Conservation (phyloP, 1,140 invertebrate genomes). For the Drosophila virilis region DNA sequence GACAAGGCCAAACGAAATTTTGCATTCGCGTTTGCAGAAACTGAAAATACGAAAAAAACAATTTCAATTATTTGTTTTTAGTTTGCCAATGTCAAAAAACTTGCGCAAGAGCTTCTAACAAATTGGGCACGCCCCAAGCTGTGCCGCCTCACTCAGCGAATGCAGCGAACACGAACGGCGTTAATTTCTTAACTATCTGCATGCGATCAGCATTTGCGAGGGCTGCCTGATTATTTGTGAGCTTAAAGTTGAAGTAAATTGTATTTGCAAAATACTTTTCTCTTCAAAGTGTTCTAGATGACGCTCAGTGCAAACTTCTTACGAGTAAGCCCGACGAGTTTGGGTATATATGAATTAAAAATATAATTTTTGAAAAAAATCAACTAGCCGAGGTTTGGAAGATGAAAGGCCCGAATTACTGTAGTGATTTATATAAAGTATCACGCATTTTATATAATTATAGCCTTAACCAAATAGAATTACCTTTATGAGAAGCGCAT, state of each 20-base stretch:
- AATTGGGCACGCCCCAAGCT: conserved; percentile 21
- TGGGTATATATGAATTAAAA: no score
- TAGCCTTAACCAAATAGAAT: no score
- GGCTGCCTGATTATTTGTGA: background rate
- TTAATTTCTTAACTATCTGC: conserved; percentile 67
- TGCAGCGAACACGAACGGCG: conserved; percentile 58
- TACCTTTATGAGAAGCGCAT: no score
- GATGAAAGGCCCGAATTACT: no score
- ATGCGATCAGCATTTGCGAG: conserved; percentile 12
- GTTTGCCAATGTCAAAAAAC: conserved; percentile 18
- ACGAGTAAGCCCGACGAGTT: no score
- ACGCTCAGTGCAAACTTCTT: no score
- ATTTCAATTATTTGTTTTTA: background rate
- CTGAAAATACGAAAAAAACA: conserved; percentile 2
- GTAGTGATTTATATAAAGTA: no score
- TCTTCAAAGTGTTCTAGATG: no score
- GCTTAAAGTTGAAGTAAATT: background rate
- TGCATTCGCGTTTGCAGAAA: conserved; percentile 13
- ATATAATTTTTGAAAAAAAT: no score
- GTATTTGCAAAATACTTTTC: background rate
- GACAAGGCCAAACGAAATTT: conserved; percentile 25
- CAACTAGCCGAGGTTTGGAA: no score
- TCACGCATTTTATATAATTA: no score
- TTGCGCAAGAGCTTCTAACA: conserved; percentile 26
- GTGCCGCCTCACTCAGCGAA: background rate